Evolutionary conservation across 2,113 vertebrate genomes (phyloP), one percentile per base, ranked within the genome.

Genomic region (Clupea harengus): DNA sequence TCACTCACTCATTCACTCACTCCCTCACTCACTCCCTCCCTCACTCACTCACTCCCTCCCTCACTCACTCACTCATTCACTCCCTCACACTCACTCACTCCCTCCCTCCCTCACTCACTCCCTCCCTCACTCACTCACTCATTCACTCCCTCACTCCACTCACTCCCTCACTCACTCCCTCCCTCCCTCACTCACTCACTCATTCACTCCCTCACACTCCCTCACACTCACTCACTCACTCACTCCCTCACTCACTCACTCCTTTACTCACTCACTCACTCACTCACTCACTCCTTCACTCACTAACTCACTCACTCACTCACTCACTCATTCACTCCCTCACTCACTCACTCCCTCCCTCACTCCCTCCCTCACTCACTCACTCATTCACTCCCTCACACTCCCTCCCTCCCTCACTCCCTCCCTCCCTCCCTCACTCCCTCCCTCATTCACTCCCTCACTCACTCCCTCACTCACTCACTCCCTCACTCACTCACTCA

Each of bases 201-300:
- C 60, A 25, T 2, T 67, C 60, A 67, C 60, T 25, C 0, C 25
- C 7, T 67, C 60, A 67, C 1, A 64, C n/a, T 25, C n/a, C 0
- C 22, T 67, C 60, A 67, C 60, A 10, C n/a, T 25, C 64, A 28
- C 25, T 32, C 25, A 72, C 25, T 25, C 64, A 67, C 60, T 25
- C 60, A 67, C 60, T 25, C 22, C 0, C 60, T 67, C 60, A 28
- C n/a, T 67, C 22, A 67, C 6, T 67, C 7, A 67, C n/a, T n/a
- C n/a, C n/a, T n/a, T n/a, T n/a, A n/a, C n/a, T n/a, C 60, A 81
- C 87, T 47, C 84, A 87, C 78, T 57, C n/a, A 25, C 60, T 67
- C 7, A 25, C 7, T 67, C 60, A 25, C n/a, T 67, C 60, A 67
- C 60, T 25, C 0, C 25, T 0, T 67, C 60, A 67, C 22, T 64